Percentiles rank a stretch among this genome's conserved stretches.
phyloP scores from a whole-genome alignment of 2,888 invertebrate genomes.

The Bhutanitis thaidina region DNA sequence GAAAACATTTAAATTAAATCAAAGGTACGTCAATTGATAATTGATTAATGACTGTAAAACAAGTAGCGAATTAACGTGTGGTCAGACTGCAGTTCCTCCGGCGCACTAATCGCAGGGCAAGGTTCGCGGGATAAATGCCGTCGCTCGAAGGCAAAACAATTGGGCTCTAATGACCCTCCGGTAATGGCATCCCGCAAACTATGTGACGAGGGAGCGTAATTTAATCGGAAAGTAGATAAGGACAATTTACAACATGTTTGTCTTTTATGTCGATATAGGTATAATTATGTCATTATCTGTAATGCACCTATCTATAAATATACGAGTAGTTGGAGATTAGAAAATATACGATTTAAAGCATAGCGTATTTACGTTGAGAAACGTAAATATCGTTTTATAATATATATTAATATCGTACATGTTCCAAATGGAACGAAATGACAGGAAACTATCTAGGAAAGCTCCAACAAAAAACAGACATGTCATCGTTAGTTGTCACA shows the following conservation, averaged over 20 bases:
- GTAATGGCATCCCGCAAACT: slow-evolving; percentile 29
- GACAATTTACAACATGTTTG: slow-evolving; percentile 13
- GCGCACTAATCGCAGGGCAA: slow-evolving; percentile 33
- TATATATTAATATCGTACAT: too few relatives aligned
- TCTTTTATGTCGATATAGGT: slow-evolving; percentile 3
- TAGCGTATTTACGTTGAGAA: too few relatives aligned
- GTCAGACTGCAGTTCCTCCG: slow-evolving; percentile 41
- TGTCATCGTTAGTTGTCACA: too few relatives aligned
- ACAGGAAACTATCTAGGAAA: too few relatives aligned
- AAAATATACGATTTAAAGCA: too few relatives aligned
- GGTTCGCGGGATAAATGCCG: slow-evolving; percentile 39
- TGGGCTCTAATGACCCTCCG: slow-evolving; percentile 53
- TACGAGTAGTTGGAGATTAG: too few relatives aligned
- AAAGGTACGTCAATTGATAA: slow-evolving; percentile 23
- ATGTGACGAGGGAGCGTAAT: slow-evolving; percentile 23
- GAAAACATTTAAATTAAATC: slow-evolving; percentile 24
- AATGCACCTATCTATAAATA: too few relatives aligned
- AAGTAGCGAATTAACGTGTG: slow-evolving; percentile 71
- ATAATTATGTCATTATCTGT: not conserved
- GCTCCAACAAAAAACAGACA: too few relatives aligned
- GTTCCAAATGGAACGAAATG: too few relatives aligned
- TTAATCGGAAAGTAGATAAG: slow-evolving; percentile 19
- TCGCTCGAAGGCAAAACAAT: slow-evolving; percentile 57
- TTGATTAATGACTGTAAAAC: slow-evolving; percentile 55
- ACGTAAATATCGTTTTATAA: too few relatives aligned